Base-by-base conservation (phyloP, 2,797 vertebrate species). In the Iguana delicatissima region DNA sequence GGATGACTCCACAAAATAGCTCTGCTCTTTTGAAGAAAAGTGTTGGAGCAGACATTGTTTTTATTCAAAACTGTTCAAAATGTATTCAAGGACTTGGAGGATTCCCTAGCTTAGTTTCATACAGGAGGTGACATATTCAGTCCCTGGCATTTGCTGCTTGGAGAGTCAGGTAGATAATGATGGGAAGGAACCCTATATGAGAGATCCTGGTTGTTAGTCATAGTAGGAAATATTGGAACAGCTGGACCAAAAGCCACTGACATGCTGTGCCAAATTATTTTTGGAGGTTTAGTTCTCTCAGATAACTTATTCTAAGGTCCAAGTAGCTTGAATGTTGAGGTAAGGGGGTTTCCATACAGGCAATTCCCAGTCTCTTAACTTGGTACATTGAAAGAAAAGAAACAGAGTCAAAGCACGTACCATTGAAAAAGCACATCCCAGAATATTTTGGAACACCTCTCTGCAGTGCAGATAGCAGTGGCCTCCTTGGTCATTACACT, bases 31-130 rank as follows among this genome's bases (percentile, higher is more conserved):
- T 64, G 86, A 72, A 57, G 62, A 20, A 62, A 88, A 86, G 1
- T 88, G 24, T 86, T 90, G 77, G 90, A 4, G 29, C 42, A 50
- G 80, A 0, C n/a, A 91, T 59, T 7, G 0, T 24, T 93, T 95
- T 89, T 55, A 93, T 91, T 92, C 59, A 92, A 0, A n/a, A 9
- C 16, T 82, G 84, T 29, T 89, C 35, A 90, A 32, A 62, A 35
- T 86, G 35, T 59, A 50, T 4, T 26, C 13, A 26, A 64, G 24
- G 85, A 29, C 26, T 13, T 32, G 32, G 35, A 1, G 52, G 52
- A 74, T 38, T 14, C n/a, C 46, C 55, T 16, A 85, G 3, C 18
- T 84, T 38, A 84, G 26, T 12, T 62, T 35, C 38, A 74, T 62
- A 32, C 18, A 59, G 35, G n/a, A 83, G 20, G 29, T 42, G 4